phyloP scores from a whole-genome alignment of 2,113 vertebrate genomes.

The Prinia subflava region DNA sequence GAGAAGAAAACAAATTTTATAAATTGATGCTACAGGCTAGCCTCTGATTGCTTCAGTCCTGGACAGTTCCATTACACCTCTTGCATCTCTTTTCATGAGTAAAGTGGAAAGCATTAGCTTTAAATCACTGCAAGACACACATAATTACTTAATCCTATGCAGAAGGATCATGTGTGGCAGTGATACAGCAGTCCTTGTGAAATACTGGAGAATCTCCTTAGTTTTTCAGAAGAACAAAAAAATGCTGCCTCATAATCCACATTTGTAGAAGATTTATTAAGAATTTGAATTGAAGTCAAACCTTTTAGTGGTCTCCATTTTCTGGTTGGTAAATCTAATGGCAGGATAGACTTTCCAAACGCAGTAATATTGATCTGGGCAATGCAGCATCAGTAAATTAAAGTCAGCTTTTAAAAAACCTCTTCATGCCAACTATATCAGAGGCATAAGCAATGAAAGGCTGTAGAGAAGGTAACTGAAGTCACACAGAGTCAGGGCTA shows the following conservation, averaged over 20 bases:
- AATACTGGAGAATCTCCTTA: background rate
- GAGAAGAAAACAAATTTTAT: background rate
- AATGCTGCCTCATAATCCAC: background rate
- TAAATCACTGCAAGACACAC: background rate
- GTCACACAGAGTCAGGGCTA: background rate
- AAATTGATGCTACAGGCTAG: background rate
- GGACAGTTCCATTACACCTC: background rate
- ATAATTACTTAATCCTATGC: background rate
- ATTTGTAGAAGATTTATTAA: slow-evolving; percentile 10
- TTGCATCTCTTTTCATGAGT: background rate
- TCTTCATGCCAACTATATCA: background rate
- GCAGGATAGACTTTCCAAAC: background rate
- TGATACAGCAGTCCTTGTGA: background rate
- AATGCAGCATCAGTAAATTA: slow-evolving; percentile 25
- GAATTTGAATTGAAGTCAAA: background rate
- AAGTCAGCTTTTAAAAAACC: background rate
- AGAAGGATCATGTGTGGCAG: background rate
- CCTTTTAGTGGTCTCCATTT: background rate
- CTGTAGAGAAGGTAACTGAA: background rate
- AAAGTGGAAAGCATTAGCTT: background rate
- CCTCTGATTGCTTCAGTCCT: background rate
- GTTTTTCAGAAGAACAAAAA: background rate
- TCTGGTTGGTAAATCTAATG: slow-evolving; percentile 29
- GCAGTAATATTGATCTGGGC: slow-evolving; percentile 9
- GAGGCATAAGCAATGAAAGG: background rate